Evolutionary conservation across 2,797 vertebrate genomes (phyloP), one percentile per base, ranked within the genome.

Genomic region (Sebastes paucispinis): DNA sequence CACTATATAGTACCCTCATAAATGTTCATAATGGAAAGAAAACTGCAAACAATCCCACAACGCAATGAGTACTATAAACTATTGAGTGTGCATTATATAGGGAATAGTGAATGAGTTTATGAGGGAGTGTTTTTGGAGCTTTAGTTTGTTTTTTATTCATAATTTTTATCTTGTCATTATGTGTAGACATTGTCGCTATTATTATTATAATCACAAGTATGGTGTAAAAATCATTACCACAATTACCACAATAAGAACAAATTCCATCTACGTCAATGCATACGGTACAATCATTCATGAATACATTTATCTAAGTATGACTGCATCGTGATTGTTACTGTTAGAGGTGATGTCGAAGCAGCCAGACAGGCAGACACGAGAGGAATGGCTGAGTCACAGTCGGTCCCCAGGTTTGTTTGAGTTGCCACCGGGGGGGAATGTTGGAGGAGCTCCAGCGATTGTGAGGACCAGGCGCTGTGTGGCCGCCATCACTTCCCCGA

Each of bases 371-470:
- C 85, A 80, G 83, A 83, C 87, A 79, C 20, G 18, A 80, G 81
- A 86, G 91, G 91, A 92, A 91, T 83, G 89, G 87, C 88, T 95
- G 94, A 95, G 92, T 94, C 95, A 95, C 87, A 75, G 80, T 90
- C 84, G 55, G 84, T 77, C 88, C 83, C 86, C 82, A 86, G 90
- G 86, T 90, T 92, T 95, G 94, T 94, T 93, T 93, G 90, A 93
- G 83, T 89, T 87, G 88, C 88, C 82, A 82, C 73, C 5, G 43
- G 16, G 73, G 87, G 86, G 82, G 88, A 86, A 91, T 93, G 90
- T 94, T 96, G 95, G 95, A 95, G 84, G 34, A 31, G 80, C 89
- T 95, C 95, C 95, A 96, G 93, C 69, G 91, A 95, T 95, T 95
- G 94, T 95, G 90, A 93, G 69, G 87, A 72, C 83, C 83, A 81